phyloP scores from a whole-genome alignment of 2,888 invertebrate species.

The Alcis repandata region DNA sequence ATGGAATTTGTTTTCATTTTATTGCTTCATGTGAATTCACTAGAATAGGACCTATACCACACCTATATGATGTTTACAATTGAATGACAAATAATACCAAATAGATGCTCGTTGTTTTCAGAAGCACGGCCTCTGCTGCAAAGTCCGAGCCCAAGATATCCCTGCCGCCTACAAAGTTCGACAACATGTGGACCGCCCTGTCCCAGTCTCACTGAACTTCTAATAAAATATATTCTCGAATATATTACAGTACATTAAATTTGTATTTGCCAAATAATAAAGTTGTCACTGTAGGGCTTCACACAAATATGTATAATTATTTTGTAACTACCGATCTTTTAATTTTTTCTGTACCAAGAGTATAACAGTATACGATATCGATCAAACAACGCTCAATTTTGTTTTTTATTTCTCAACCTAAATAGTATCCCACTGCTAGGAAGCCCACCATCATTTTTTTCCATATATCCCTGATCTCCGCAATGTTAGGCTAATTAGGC shows the following conservation, averaged over 20 bases:
- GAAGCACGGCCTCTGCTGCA: conserved; percentile 74
- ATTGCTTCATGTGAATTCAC: no score
- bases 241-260: background rate
- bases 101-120: conserved; percentile 48
- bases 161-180: conserved; percentile 70
- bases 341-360: no score
- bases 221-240: background rate
- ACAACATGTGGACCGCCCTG: conserved; percentile 77
- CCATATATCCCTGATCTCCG: no score
- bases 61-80: background rate
- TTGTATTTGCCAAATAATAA: background rate
- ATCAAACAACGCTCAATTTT: no score
- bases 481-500: no score
- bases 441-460: no score
- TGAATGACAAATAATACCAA: background rate
- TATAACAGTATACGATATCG: no score
- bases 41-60: no score
- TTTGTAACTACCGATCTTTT: no score
- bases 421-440: no score
- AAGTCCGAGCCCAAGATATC: conserved; percentile 71
- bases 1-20: no score
- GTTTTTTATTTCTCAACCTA: no score
- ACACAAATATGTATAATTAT: background rate
- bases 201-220: conserved; percentile 72
- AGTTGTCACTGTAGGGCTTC: background rate